Evolutionary conservation across 2,888 invertebrate species (phyloP).

Genomic region (Chesias legatella): DNA sequence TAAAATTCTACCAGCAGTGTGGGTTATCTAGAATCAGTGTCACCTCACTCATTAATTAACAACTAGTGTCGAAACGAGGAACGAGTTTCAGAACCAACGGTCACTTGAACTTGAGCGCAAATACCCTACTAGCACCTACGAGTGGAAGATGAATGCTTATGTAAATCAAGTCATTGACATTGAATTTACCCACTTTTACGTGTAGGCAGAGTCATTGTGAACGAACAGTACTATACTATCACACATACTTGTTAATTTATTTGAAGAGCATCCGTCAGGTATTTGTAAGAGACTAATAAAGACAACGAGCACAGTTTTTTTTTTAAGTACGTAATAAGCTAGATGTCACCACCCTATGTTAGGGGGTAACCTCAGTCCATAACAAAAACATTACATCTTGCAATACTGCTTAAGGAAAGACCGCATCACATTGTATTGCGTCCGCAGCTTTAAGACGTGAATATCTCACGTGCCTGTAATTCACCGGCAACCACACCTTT

Average conservation of each 20-base stretch:
- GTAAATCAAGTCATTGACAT: slow-evolving; percentile 26
- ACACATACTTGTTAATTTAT: not conserved
- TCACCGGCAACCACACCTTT: too few relatives aligned
- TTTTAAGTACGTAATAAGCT: too few relatives aligned
- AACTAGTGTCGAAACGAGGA: slow-evolving; percentile 21
- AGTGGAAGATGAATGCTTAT: slow-evolving; percentile 13
- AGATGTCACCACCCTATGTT: too few relatives aligned
- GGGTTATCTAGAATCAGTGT: slow-evolving; percentile 20
- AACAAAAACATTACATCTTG: too few relatives aligned
- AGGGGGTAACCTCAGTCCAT: too few relatives aligned
- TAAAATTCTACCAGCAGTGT: slow-evolving; percentile 14
- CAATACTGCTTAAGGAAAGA: too few relatives aligned
- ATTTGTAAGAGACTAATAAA: too few relatives aligned
- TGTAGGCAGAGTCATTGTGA: slow-evolving; percentile 16
- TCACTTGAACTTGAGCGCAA: slow-evolving; percentile 23
- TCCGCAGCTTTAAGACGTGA: too few relatives aligned
- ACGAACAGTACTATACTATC: not conserved
- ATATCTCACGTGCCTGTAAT: too few relatives aligned
- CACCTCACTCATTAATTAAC: slow-evolving; percentile 23
- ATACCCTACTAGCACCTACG: slow-evolving; percentile 14
- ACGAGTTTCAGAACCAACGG: slow-evolving; percentile 21
- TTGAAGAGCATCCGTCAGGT: too few relatives aligned
- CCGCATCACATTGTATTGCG: too few relatives aligned
- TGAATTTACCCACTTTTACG: slow-evolving; percentile 19
- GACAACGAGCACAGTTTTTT: too few relatives aligned